A percentile compares a stretch with the other conserved stretches of the same genome.
Evolutionary conservation across 2,888 invertebrate species (phyloP).

Genomic region (Cataglyphis altisquamis): DNA sequence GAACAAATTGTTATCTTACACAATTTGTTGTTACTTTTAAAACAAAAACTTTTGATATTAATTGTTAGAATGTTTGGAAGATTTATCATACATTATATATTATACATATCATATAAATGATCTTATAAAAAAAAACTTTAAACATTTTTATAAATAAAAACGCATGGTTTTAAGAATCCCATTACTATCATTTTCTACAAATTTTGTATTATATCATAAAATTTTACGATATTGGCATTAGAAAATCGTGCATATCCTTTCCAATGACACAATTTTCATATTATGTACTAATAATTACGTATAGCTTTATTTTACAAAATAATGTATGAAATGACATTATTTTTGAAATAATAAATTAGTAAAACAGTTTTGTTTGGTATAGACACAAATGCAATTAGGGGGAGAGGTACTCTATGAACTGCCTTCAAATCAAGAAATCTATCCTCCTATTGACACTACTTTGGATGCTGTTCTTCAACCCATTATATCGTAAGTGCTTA

Average conservation of each 20-base stretch:
- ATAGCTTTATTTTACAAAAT: conserved; percentile 49
- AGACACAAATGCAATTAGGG: conserved; percentile 85
- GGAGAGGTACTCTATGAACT: conserved; percentile 85
- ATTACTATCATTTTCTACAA: conserved; percentile 49
- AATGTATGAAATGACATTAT: conserved; percentile 57
- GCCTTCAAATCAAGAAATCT: conserved; percentile 84
- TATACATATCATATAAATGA: background rate
- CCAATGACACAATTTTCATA: background rate
- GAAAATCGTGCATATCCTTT: background rate
- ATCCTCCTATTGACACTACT: conserved; percentile 84
- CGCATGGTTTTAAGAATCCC: conserved; percentile 54
- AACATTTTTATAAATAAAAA: conserved; percentile 60
- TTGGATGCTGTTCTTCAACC: conserved; percentile 85
- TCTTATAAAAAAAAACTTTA: conserved; percentile 26
- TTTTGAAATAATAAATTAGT: conserved; percentile 74
- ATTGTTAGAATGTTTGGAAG: background rate
- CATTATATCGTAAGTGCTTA: conserved; percentile 85
- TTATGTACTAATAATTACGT: conserved; percentile 13
- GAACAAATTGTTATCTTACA: background rate
- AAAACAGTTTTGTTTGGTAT: conserved; percentile 83
- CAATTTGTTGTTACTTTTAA: conserved; percentile 3
- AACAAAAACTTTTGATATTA: conserved; percentile 6
- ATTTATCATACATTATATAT: background rate
- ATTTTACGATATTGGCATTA: background rate
- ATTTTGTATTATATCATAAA: background rate